These are phyloP conservation scores for Solen grandis DNA, from an alignment of 1,140 invertebrate genomes.

Conservation along the genomic window DNA sequence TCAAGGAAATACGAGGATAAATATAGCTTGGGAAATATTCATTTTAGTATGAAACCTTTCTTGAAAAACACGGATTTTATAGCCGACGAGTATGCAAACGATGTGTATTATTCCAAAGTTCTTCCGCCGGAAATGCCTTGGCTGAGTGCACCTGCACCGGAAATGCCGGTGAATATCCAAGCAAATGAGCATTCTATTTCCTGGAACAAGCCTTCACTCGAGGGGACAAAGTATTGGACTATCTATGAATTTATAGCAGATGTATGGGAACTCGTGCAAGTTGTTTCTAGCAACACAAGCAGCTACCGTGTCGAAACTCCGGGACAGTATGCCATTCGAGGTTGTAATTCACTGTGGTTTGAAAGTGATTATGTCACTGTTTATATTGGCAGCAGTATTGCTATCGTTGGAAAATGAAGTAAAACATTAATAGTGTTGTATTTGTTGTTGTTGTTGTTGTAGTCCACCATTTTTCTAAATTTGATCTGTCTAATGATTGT, in stretches of 20 bases:
- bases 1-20: constrained; percentile 54
- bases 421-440: too few species aligned
- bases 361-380: constrained; percentile 40
- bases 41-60: constrained; percentile 75
- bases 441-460: too few species aligned
- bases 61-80: constrained; percentile 69
- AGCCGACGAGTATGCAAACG: constrained; percentile 56
- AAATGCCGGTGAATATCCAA: constrained; percentile 39
- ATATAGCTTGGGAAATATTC: constrained; percentile 69
- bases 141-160: constrained; percentile 48
- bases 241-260: constrained; percentile 53
- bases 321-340: constrained; percentile 49
- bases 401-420: not conserved
- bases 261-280: constrained; percentile 40
- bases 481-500: too few species aligned
- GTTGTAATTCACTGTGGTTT: constrained; percentile 37
- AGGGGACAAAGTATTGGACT: constrained; percentile 47
- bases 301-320: not conserved
- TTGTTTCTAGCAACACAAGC: constrained; percentile 27
- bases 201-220: constrained; percentile 46
- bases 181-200: constrained; percentile 15
- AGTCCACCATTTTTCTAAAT: too few species aligned
- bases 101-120: constrained; percentile 62
- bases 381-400: not conserved
- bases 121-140: constrained; percentile 67